These are phyloP conservation scores for Venustaconcha ellipsiformis DNA, from an alignment of 1,140 invertebrate genomes.

Conservation along the genomic window DNA sequence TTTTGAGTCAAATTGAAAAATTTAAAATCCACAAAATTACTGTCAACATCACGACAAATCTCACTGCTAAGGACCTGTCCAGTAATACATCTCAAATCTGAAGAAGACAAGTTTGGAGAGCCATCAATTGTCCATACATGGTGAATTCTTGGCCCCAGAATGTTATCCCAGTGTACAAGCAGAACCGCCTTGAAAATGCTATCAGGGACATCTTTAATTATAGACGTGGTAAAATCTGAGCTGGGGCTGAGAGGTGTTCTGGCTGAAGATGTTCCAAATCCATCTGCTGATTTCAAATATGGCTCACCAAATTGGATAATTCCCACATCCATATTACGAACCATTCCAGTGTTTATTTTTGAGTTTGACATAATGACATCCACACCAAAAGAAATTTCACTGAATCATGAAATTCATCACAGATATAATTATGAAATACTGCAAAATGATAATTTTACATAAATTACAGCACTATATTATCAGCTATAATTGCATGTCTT, in stretches of 20 bases:
- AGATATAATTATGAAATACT: too few relatives aligned
- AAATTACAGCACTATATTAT: too few relatives aligned
- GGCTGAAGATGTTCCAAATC: neutral
- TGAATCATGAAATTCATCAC: too few relatives aligned
- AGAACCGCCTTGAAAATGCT: slow-evolving; percentile 45
- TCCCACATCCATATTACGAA: too few relatives aligned
- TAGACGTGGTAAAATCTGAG: slow-evolving; percentile 42
- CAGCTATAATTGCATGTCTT: too few relatives aligned
- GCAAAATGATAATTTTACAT: too few relatives aligned
- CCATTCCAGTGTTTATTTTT: too few relatives aligned
- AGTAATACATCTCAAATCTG: slow-evolving; percentile 47
- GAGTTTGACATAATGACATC: too few relatives aligned
- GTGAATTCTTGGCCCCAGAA: slow-evolving; percentile 54
- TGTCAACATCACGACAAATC: slow-evolving; percentile 51
- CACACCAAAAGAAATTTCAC: too few relatives aligned
- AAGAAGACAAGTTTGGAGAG: slow-evolving; percentile 21
- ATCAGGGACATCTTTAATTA: slow-evolving; percentile 35
- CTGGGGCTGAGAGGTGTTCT: slow-evolving; percentile 52
- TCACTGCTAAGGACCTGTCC: slow-evolving; percentile 58
- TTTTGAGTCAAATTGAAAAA: slow-evolving; percentile 56
- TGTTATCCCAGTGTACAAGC: slow-evolving; percentile 61
- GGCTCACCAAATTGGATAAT: too few relatives aligned
- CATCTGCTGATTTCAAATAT: too few relatives aligned
- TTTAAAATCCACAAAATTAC: slow-evolving; percentile 49
- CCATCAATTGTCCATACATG: slow-evolving; percentile 54